Evolutionary conservation across 2,113 vertebrate species (phyloP).

Genomic region (Xiphophorus hellerii): DNA sequence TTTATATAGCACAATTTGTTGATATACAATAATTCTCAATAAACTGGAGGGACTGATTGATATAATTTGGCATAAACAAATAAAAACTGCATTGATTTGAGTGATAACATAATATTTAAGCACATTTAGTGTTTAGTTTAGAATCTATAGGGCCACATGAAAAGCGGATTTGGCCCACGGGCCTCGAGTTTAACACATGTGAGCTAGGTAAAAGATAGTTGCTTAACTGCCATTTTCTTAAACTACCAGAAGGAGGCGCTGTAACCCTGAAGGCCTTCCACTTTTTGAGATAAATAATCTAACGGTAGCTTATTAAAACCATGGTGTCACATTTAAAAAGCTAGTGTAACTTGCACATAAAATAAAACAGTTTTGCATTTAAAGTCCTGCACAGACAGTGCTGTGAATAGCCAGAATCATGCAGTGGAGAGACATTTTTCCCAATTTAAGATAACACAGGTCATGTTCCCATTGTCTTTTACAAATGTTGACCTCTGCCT

Average conservation of each 20-base stretch:
- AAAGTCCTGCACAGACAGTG: not conserved
- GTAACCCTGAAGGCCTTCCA: not conserved
- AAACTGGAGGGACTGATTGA: too few species aligned
- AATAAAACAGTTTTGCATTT: not conserved
- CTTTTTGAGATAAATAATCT: not conserved
- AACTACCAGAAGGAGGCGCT: not conserved
- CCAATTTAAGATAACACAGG: slow-evolving; percentile 14
- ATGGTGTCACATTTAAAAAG: not conserved
- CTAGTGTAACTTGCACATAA: not conserved
- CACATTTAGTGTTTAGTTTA: too few species aligned
- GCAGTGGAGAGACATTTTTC: not conserved
- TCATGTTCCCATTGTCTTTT: slow-evolving; percentile 22
- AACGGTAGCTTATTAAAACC: not conserved
- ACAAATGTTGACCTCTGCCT: slow-evolving; percentile 29
- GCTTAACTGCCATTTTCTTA: not conserved
- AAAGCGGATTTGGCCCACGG: too few species aligned
- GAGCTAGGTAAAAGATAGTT: too few species aligned
- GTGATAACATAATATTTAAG: too few species aligned
- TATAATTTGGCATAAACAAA: too few species aligned
- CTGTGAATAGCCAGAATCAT: not conserved
- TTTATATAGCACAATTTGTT: too few species aligned
- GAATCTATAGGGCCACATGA: too few species aligned
- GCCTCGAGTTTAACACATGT: too few species aligned
- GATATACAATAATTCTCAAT: too few species aligned
- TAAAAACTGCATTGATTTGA: too few species aligned